Evolutionary conservation across 1,140 invertebrate species (phyloP), one percentile per base, ranked within the genome.

Genomic region (Cardiocondyla obscurior): DNA sequence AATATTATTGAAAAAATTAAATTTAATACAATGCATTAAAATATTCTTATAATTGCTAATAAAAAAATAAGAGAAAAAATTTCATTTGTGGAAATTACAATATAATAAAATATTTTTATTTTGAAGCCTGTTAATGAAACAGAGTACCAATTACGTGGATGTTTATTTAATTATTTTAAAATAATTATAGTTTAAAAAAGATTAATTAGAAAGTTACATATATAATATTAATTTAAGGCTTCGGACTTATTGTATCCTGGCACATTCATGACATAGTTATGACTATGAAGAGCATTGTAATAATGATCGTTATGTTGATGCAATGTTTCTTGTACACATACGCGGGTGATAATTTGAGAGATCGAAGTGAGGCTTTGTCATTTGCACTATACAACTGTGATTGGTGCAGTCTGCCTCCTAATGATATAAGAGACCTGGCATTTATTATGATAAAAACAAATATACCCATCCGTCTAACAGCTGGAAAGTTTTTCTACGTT

Each of bases 401-500:
- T 1, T 88, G 85, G 87, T 86, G 74, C 62, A 28, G 83, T 28
- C 51, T 87, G 5, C 33, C 70, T 0, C 12, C 51, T 5, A 19
- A n/a, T 1, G 10, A 72, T 3, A 70, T 69, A 76, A 86, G 22
- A 30, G 79, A 86, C 19, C 10, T 88, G 25, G 2, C 60, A 2
- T 85, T 88, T 16, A 65, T 88, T 3, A 84, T 88, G 55, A 65
- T 88, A 83, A 84, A 73, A 39, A 85, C 82, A 0, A 81, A 76
- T 19, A 22, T 28, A n/a, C 79, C 79, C 33, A 44, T 85, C 5
- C 36, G 51, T 25, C 62, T 88, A 4, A 88, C 85, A 0, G 85
- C 82, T 0, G 82, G 87, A 36, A 88, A 88, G n/a, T 88, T 86
- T 58, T 88, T 88, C 70, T 74, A 82, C 14, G 64, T 88, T 7